Conservation (phyloP, 2,113 vertebrate genomes). For the Chionomys nivalis region DNA sequence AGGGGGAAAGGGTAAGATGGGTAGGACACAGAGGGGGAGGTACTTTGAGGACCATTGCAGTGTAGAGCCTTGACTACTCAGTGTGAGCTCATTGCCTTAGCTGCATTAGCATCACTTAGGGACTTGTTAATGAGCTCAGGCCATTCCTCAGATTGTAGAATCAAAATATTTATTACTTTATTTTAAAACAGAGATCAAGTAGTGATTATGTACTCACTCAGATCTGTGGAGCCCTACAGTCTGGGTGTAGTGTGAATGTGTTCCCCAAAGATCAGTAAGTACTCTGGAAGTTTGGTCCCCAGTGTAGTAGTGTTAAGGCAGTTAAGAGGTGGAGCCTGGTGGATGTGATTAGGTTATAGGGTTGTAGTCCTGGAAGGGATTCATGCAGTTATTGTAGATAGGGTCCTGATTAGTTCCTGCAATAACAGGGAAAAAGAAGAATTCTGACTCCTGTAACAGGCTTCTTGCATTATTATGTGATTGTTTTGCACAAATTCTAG, state of each 20-base stretch:
- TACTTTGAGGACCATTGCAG: not conserved
- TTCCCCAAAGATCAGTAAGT: not conserved
- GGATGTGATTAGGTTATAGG: not conserved
- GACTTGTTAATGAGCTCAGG: not conserved
- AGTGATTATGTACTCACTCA: not conserved
- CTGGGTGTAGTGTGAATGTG: not conserved
- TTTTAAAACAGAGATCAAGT: not conserved
- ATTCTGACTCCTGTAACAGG: not conserved
- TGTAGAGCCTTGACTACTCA: not conserved
- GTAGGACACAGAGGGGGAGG: too few relatives aligned
- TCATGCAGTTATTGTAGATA: not conserved
- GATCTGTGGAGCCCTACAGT: not conserved
- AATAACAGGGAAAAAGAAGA: not conserved
- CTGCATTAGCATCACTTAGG: not conserved
- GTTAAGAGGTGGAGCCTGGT: not conserved
- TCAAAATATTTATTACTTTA: constrained; percentile 21
- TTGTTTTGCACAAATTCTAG: not conserved
- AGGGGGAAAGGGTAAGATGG: not conserved
- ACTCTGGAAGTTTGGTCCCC: not conserved
- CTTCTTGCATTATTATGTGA: not conserved
- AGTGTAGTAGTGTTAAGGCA: not conserved
- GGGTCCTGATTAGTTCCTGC: not conserved
- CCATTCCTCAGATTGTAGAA: not conserved
- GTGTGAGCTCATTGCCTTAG: not conserved
- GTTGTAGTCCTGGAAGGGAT: not conserved